Evolutionary conservation across 2,113 vertebrate species (phyloP).

Genomic region (Brachypodius melanocephalos): DNA sequence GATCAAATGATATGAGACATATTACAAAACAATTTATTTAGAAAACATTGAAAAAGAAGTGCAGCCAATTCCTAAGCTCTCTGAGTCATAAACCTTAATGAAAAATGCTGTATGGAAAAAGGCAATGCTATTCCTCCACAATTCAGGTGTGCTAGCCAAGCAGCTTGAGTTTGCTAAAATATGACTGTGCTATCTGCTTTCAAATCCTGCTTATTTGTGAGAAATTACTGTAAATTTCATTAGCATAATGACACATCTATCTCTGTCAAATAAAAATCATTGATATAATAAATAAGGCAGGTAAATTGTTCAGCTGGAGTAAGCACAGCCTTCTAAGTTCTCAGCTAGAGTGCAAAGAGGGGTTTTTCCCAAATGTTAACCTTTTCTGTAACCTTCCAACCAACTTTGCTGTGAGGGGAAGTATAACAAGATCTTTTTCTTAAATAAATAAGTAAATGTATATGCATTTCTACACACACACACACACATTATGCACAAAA

Average conservation of each 20-base stretch:
- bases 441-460: not conserved
- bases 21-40: not conserved
- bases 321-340: not conserved
- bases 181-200: not conserved
- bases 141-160: not conserved
- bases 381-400: not conserved
- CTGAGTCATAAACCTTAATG: not conserved
- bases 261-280: not conserved
- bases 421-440: not conserved
- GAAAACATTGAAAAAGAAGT: not conserved
- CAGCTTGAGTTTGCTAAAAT: not conserved
- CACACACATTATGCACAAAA: not conserved
- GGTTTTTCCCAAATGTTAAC: not conserved
- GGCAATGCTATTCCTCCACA: not conserved
- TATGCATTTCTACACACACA: too few relatives aligned
- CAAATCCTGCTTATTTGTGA: not conserved
- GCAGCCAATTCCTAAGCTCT: not conserved
- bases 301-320: not conserved
- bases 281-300: not conserved
- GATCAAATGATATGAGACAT: not conserved
- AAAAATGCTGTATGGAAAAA: not conserved
- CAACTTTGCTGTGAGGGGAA: not conserved
- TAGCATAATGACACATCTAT: not conserved
- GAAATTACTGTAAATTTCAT: not conserved
- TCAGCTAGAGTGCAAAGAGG: not conserved